Base-by-base conservation (phyloP, 2,797 vertebrate genomes). In the Poeciliopsis gracilis region DNA sequence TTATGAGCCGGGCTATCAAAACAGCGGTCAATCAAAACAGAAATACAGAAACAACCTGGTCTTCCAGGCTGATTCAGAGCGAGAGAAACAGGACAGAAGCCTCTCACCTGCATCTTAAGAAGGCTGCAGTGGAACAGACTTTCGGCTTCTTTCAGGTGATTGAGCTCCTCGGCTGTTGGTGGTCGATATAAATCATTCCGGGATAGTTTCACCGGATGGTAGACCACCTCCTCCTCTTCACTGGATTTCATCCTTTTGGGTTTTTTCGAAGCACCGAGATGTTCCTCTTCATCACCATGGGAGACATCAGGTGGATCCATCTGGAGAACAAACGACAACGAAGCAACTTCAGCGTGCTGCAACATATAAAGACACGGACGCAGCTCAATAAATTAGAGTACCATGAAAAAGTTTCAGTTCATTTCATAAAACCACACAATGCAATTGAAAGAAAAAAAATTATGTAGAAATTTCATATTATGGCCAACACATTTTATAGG, bases 121-220 rank as follows among this genome's bases (percentile, higher is more conserved):
- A 99, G 93, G 87, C 96, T 98, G 90, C 97, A 98, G 86, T 99
- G 98, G 87, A 99, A 99, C 33, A 98, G 94, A 78, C 95, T 97
- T 87, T 99, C 98, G 0, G 98, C 97, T 86, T 99, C 98, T 83
- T 98, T 97, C 81, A 99, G 94, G 83, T 95, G 96, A 89, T 94
- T 98, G 2, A 99, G 94, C 88, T 99, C 98, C 87, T 99, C 97
- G 9, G 92, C 97, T 30, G 97, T 97, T 0, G 98, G 97, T 0
- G 97, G 96, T 90, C 95, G 96, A 93, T 97, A 99, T 33, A 99
- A 91, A 23, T 99, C 96, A 63, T 93, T 94, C 23, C 95, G 90
- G 83, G 96, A 97, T 82, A 98, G 88, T 84, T 98, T 98, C 45
- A 95, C 94, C 0, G 97, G 95, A 41, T 93, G 95, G 84, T 94